Evolutionary conservation across 2,888 invertebrate species (phyloP).

Genomic region (Thyatira batis): DNA sequence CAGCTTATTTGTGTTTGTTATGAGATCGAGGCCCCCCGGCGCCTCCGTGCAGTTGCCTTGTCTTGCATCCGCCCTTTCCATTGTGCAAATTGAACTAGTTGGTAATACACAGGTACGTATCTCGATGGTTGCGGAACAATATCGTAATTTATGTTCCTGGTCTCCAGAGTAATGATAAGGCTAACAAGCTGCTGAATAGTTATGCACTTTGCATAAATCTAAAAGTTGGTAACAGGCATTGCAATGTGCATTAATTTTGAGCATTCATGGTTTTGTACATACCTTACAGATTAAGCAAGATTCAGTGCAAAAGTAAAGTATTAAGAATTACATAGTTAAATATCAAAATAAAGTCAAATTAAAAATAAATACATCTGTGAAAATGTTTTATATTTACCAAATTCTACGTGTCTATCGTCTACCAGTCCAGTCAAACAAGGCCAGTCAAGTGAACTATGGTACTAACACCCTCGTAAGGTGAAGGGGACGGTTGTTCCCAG

Average conservation of each 20-base stretch:
- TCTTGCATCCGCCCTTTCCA: conserved; percentile 49
- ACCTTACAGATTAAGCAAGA: too few relatives aligned
- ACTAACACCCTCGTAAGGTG: not conserved
- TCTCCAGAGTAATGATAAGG: conserved; percentile 59
- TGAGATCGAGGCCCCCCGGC: conserved; percentile 69
- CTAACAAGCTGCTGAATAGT: conserved; percentile 58
- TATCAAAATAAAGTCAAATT: too few relatives aligned
- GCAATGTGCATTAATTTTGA: conserved; percentile 4
- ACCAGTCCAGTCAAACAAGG: not conserved
- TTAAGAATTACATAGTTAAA: not conserved
- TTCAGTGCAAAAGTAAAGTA: too few relatives aligned
- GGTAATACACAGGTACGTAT: conserved; percentile 14
- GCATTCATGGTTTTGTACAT: too few relatives aligned
- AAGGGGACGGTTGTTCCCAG: not conserved
- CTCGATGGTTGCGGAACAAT: conserved; percentile 46
- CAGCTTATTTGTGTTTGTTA: conserved; percentile 80
- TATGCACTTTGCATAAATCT: conserved; percentile 46
- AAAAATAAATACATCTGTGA: too few relatives aligned
- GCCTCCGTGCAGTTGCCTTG: conserved; percentile 55
- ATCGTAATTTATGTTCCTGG: conserved; percentile 53
- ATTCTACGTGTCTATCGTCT: not conserved
- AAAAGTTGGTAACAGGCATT: conserved; percentile 37
- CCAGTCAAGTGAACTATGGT: not conserved
- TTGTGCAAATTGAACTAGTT: conserved; percentile 57
- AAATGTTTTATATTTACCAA: too few relatives aligned